A percentile compares a stretch with the other conserved stretches of the same genome.
Conservation (phyloP, 2,888 invertebrate species). For the Leptopilina myrica region DNA sequence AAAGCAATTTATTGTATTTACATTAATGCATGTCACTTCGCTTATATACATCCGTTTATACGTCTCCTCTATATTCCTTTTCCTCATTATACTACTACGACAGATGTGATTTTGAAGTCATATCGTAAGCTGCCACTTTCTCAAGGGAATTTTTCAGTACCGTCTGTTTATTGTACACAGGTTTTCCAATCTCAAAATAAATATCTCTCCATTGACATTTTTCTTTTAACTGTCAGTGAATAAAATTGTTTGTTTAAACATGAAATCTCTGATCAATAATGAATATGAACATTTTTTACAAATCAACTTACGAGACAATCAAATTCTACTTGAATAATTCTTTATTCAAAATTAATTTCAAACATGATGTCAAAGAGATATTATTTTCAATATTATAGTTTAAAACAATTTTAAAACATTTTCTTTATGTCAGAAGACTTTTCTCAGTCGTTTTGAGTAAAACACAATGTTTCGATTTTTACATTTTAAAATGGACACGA, state of each 20-base stretch:
- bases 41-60: slow-evolving; percentile 62
- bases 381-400: background rate
- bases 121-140: slow-evolving; percentile 50
- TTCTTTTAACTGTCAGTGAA: no score
- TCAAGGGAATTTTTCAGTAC: background rate
- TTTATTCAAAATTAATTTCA: no score
- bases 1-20: no score
- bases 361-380: background rate
- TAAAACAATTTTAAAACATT: background rate
- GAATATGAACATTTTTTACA: no score
- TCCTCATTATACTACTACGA: slow-evolving; percentile 63
- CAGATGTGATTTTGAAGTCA: slow-evolving; percentile 68
- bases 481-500: background rate
- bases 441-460: background rate
- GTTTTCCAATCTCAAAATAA: no score
- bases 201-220: no score
- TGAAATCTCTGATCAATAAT: no score
- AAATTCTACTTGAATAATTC: no score
- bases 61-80: slow-evolving; percentile 68
- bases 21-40: slow-evolving; percentile 75
- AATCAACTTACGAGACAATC: no score
- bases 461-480: background rate
- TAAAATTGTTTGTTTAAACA: no score
- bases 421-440: background rate
- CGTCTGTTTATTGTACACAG: background rate